A percentile compares a stretch with the other conserved stretches of the same genome.
Conservation (phyloP, 2,113 vertebrate genomes). For the Cynoglossus semilaevis region DNA sequence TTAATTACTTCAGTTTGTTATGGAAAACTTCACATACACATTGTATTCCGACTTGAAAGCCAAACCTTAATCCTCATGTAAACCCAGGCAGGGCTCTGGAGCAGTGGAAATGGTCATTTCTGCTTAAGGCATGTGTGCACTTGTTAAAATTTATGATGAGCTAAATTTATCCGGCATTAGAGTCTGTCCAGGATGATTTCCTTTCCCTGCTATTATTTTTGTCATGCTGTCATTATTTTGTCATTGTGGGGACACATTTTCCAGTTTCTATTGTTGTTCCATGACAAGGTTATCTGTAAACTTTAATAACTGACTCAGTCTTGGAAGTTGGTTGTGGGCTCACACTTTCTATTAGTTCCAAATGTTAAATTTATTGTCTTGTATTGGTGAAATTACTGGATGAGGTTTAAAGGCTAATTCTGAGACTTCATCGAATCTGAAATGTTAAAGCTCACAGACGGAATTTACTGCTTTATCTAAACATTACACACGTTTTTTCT, state of each 20-base stretch:
- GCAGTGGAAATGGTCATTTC: slow-evolving; percentile 55
- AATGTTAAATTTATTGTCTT: slow-evolving; percentile 37
- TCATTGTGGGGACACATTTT: slow-evolving; percentile 63
- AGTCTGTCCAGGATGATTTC: slow-evolving; percentile 56
- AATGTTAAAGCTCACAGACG: no score
- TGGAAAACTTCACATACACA: slow-evolving; percentile 54
- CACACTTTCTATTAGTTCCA: slow-evolving; percentile 33
- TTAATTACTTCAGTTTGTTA: slow-evolving; percentile 75
- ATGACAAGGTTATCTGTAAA: slow-evolving; percentile 47
- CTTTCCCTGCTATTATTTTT: slow-evolving; percentile 69
- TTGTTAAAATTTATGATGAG: slow-evolving; percentile 62
- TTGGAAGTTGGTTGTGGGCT: slow-evolving; percentile 21
- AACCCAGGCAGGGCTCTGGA: slow-evolving; percentile 53
- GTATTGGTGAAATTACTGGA: slow-evolving; percentile 40
- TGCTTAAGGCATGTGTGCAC: slow-evolving; percentile 40
- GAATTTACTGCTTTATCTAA: no score
- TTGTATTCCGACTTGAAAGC: slow-evolving; percentile 51
- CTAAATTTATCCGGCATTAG: slow-evolving; percentile 51
- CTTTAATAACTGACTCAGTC: slow-evolving; percentile 34
- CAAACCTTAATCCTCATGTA: slow-evolving; percentile 61
- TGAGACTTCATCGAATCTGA: slow-evolving; percentile 5
- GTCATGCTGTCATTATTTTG: slow-evolving; percentile 70
- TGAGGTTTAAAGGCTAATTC: slow-evolving; percentile 1
- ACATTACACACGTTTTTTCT: no score
- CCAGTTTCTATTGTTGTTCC: slow-evolving; percentile 56